A percentile compares a stretch with the other conserved stretches of the same genome.
phyloP scores from a whole-genome alignment of 1,140 invertebrate species.

The Fragariocoptes setiger region DNA sequence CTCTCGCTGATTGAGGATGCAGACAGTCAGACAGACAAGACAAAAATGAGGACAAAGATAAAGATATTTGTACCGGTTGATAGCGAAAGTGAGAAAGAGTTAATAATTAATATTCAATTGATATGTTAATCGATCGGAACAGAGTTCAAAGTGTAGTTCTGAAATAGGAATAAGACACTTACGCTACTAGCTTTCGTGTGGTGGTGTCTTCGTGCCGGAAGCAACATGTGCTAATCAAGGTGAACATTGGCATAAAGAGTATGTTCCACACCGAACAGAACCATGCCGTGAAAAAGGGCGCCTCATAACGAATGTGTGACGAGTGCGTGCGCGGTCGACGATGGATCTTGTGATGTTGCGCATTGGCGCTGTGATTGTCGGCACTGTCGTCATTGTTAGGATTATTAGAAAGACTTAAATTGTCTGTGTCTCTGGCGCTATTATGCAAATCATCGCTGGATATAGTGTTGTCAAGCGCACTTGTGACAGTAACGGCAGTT shows the following conservation, averaged over 20 bases:
- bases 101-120: not conserved
- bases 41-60: no score
- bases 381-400: not conserved
- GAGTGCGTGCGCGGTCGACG: slow-evolving; percentile 1
- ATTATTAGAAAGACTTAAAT: not conserved
- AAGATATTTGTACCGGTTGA: no score
- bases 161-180: no score
- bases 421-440: no score
- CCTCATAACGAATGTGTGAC: slow-evolving; percentile 26
- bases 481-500: no score
- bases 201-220: slow-evolving; percentile 5
- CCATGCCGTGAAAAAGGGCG: slow-evolving; percentile 75
- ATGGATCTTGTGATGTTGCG: not conserved
- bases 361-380: not conserved
- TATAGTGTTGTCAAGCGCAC: no score
- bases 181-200: slow-evolving; percentile 1
- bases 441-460: no score
- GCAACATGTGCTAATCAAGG: slow-evolving; percentile 27
- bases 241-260: slow-evolving; percentile 59
- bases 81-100: not conserved
- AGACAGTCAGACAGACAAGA: no score
- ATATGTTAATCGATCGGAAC: not conserved
- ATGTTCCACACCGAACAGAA: slow-evolving; percentile 72
- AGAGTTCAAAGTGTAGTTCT: no score
- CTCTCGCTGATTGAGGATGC: slow-evolving; percentile 12